phyloP scores from a whole-genome alignment of 2,888 invertebrate species.

The Caenorhabditis doughertyi region DNA sequence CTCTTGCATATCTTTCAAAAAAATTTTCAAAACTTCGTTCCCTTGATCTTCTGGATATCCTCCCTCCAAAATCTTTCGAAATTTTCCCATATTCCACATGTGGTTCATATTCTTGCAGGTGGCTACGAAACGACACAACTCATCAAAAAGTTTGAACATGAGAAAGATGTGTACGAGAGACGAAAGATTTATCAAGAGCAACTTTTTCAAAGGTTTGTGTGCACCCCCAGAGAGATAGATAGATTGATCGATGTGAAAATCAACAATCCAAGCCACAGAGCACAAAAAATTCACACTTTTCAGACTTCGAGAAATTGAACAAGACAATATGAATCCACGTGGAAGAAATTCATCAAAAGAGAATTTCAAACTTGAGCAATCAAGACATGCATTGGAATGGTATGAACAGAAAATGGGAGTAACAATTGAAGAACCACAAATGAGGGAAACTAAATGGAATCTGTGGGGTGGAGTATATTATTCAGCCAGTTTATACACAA shows the following conservation, averaged over 20 bases:
- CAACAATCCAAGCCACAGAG: conserved; percentile 19
- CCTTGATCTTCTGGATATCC: neutral
- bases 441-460: conserved; percentile 75
- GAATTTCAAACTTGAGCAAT: conserved; percentile 57
- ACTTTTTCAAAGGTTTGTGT: conserved; percentile 68
- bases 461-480: conserved; percentile 77
- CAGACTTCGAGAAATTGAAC: conserved; percentile 68
- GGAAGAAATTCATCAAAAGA: conserved; percentile 47
- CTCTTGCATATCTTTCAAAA: no score
- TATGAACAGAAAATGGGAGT: conserved; percentile 74
- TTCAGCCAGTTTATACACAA: conserved; percentile 76
- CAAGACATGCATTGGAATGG: conserved; percentile 68
- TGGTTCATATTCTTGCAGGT: conserved; percentile 60
- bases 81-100: conserved; percentile 3
- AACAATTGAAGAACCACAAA: conserved; percentile 61
- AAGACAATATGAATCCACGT: conserved; percentile 59
- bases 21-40: neutral
- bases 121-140: conserved; percentile 70
- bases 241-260: conserved; percentile 35
- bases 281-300: conserved; percentile 23
- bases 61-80: neutral
- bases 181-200: conserved; percentile 72
- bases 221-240: conserved; percentile 8
- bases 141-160: conserved; percentile 67
- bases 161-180: conserved; percentile 71